A percentile compares a stretch with the other conserved stretches of the same genome.
Evolutionary conservation across 2,888 invertebrate genomes (phyloP).

Genomic region (Drosophila borborema): DNA sequence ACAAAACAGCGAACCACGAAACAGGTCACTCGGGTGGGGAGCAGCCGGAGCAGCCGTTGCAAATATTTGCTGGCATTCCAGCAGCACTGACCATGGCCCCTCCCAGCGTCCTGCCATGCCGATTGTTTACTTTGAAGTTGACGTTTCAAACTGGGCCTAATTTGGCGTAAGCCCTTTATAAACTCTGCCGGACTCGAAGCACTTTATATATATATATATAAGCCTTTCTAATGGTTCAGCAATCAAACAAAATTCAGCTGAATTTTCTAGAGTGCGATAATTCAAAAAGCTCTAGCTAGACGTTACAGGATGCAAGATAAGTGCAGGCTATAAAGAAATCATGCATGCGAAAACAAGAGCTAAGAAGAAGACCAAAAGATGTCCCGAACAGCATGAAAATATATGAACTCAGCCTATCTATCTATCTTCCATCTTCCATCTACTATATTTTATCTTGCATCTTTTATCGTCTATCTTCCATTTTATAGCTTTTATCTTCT

Average conservation of each 20-base stretch:
- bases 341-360: not conserved
- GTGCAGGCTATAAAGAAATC: no score
- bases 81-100: slow-evolving; percentile 28
- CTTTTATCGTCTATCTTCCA: no score
- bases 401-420: no score
- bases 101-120: slow-evolving; percentile 4
- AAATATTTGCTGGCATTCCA: slow-evolving; percentile 21
- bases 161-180: slow-evolving; percentile 60
- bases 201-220: slow-evolving; percentile 28
- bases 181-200: slow-evolving; percentile 37
- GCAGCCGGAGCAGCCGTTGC: slow-evolving; percentile 2
- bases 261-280: not conserved
- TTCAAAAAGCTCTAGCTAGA: not conserved
- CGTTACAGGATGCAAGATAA: not conserved
- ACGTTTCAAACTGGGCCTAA: slow-evolving; percentile 65
- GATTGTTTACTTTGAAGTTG: slow-evolving; percentile 69
- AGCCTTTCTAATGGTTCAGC: slow-evolving; percentile 36
- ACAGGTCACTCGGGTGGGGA: slow-evolving; percentile 27
- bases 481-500: no score
- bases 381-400: no score
- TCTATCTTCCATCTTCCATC: no score
- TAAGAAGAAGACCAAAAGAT: no score
- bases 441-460: no score
- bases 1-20: slow-evolving; percentile 27
- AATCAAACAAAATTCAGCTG: slow-evolving; percentile 39